Conservation (phyloP, 2,113 vertebrate species). For the Euleptes europaea region DNA sequence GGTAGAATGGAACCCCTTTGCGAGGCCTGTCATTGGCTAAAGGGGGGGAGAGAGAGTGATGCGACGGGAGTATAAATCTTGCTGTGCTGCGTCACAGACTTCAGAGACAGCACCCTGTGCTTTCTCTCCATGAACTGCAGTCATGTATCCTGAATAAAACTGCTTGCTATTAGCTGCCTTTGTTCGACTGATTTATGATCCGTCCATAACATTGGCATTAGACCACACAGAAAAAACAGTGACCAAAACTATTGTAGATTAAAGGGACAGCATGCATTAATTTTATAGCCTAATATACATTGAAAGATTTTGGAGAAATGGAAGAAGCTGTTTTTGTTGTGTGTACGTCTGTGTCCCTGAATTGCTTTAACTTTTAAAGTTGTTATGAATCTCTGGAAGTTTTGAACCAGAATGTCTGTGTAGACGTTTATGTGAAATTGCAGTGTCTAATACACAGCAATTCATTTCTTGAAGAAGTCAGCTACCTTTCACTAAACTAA, state of each 20-base stretch:
- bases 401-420: constrained; percentile 1
- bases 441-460: not conserved
- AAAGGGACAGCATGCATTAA: not conserved
- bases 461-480: not conserved
- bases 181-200: too few species aligned
- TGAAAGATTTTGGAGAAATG: not conserved
- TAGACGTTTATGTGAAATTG: not conserved
- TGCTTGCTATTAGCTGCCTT: too few species aligned
- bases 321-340: not conserved
- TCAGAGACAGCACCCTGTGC: too few species aligned
- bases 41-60: too few species aligned
- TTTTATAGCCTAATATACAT: not conserved
- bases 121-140: too few species aligned
- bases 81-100: too few species aligned
- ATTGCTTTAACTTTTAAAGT: not conserved
- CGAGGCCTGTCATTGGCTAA: too few species aligned
- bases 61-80: too few species aligned
- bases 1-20: too few species aligned
- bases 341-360: not conserved
- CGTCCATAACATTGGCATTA: too few species aligned
- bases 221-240: too few species aligned
- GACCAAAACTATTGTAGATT: not conserved
- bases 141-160: too few species aligned
- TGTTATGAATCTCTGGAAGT: not conserved
- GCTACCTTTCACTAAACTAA: constrained; percentile 31